Evolutionary conservation across 2,888 invertebrate genomes (phyloP).

Genomic region (Camponotus fellah): DNA sequence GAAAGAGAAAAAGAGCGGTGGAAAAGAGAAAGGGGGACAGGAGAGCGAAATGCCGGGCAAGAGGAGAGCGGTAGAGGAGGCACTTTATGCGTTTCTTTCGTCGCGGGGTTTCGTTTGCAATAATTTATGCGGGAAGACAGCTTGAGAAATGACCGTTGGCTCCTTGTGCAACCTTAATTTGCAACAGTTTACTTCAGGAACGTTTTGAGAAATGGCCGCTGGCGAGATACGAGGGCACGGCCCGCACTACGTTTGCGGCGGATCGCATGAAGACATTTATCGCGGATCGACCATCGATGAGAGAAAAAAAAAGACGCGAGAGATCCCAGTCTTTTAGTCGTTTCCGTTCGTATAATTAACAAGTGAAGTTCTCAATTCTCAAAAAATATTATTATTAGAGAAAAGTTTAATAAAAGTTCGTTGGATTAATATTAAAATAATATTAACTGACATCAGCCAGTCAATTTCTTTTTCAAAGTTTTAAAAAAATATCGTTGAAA

Average conservation of each 20-base stretch:
- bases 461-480: conserved; percentile 32
- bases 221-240: conserved; percentile 76
- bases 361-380: conserved; percentile 53
- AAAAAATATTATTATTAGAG: conserved; percentile 30
- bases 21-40: conserved; percentile 56
- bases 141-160: conserved; percentile 84
- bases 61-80: conserved; percentile 62
- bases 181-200: conserved; percentile 84
- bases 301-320: conserved; percentile 35
- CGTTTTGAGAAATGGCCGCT: conserved; percentile 82
- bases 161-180: conserved; percentile 85
- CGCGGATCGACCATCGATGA: conserved; percentile 74
- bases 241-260: conserved; percentile 66
- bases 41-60: conserved; percentile 48
- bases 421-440: not conserved
- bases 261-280: conserved; percentile 79
- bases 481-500: conserved; percentile 19
- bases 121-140: conserved; percentile 84
- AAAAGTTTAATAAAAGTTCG: conserved; percentile 60
- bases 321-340: conserved; percentile 50
- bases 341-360: conserved; percentile 70
- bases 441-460: conserved; percentile 32
- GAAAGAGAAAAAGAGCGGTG: conserved; percentile 58
- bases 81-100: conserved; percentile 84
- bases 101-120: conserved; percentile 83